Evolutionary conservation across 2,113 vertebrate species (phyloP).

Genomic region (Protomyctophum bolini): DNA sequence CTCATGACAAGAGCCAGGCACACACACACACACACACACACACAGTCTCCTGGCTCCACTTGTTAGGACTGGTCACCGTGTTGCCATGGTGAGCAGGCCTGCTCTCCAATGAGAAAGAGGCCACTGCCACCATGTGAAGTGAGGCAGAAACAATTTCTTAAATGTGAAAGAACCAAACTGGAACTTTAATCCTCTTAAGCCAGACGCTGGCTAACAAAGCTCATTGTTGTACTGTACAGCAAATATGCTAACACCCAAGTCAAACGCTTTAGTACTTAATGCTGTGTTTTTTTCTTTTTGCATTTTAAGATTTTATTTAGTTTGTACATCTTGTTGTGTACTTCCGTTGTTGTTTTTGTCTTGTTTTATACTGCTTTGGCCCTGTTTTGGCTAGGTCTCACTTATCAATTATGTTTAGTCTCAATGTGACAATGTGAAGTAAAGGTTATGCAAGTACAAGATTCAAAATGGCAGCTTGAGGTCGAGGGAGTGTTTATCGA

Average conservation of each 20-base stretch:
- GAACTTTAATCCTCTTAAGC: constrained; percentile 82
- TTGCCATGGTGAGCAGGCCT: constrained; percentile 69
- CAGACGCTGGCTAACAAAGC: constrained; percentile 71
- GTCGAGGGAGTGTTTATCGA: constrained; percentile 52
- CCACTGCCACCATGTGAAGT: constrained; percentile 70
- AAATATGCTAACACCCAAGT: constrained; percentile 51
- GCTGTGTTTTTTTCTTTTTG: too few species aligned
- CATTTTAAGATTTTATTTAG: too few species aligned
- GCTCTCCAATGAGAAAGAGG: constrained; percentile 62
- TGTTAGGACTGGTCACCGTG: constrained; percentile 52
- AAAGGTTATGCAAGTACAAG: constrained; percentile 16
- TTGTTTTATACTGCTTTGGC: too few species aligned
- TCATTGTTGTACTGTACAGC: constrained; percentile 39
- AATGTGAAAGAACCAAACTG: constrained; percentile 80
- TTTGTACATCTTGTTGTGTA: too few species aligned
- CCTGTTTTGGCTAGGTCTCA: too few species aligned
- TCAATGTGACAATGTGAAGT: too few species aligned
- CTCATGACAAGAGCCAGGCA: constrained; percentile 37
- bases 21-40: constrained; percentile 17
- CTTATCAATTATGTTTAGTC: too few species aligned
- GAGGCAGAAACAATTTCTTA: constrained; percentile 82
- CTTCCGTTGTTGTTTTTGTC: too few species aligned
- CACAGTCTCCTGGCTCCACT: constrained; percentile 46
- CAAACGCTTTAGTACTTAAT: too few species aligned
- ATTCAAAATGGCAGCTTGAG: constrained; percentile 54